A percentile compares a stretch with the other conserved stretches of the same genome.
Conservation (phyloP, 1,140 invertebrate genomes). For the Drosophila paulistorum region DNA sequence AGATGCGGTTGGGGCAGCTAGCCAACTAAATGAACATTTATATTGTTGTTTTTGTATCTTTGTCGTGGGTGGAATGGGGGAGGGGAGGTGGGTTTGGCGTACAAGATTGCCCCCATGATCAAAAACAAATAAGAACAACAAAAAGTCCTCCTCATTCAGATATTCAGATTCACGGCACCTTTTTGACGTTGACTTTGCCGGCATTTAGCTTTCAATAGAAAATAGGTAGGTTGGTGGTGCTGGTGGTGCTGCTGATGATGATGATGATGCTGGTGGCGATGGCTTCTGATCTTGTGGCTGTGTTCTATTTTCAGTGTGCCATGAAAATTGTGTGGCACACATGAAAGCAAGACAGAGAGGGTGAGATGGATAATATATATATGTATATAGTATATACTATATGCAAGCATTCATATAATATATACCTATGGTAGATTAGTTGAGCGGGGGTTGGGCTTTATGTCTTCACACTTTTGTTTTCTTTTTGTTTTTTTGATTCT, state of each 20-base stretch:
- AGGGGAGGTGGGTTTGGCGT: constrained; percentile 12
- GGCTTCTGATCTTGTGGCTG: constrained; percentile 35
- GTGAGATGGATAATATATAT: neutral
- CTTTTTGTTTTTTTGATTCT: too few species aligned
- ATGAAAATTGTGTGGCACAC: constrained; percentile 59
- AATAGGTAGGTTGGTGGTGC: neutral
- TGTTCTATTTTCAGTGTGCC: constrained; percentile 70
- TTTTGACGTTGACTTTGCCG: constrained; percentile 47
- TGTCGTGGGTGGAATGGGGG: too few species aligned
- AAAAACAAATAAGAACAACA: constrained; percentile 27
- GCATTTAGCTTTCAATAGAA: constrained; percentile 27
- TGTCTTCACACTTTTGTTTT: constrained; percentile 48
- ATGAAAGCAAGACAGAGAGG: neutral
- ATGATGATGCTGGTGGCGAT: neutral
- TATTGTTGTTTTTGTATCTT: too few species aligned
- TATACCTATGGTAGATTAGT: neutral
- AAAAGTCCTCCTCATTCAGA: constrained; percentile 14
- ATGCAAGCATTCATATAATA: neutral
- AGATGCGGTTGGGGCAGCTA: constrained; percentile 10
- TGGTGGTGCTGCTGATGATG: neutral
- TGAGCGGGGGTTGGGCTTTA: neutral
- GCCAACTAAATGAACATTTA: constrained; percentile 18
- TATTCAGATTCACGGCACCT: constrained; percentile 31
- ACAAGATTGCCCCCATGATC: constrained; percentile 34
- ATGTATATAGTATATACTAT: too few species aligned